Percentiles rank a stretch among this genome's conserved stretches.
These are phyloP conservation scores for Ostrea edulis DNA, from an alignment of 1,140 invertebrate species.

Conservation along the genomic window DNA sequence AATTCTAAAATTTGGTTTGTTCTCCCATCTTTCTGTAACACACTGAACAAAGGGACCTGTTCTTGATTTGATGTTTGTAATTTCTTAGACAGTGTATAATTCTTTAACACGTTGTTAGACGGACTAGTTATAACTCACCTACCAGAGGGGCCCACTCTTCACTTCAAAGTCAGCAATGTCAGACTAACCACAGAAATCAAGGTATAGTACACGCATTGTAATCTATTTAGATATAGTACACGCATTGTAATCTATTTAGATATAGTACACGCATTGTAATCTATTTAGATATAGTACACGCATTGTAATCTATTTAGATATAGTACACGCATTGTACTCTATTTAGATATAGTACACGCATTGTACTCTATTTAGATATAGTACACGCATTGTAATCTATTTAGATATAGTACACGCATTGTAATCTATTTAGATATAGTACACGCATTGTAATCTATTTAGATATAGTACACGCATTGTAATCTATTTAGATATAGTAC, in stretches of 20 bases:
- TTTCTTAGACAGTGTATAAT: neutral
- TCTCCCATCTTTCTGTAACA: too few species aligned
- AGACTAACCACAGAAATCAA: constrained; percentile 81
- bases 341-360: neutral
- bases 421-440: constrained; percentile 73
- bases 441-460: neutral
- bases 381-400: neutral
- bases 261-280: neutral
- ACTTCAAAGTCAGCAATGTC: constrained; percentile 84
- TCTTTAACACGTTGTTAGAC: constrained; percentile 81
- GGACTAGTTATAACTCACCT: constrained; percentile 95
- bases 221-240: too few species aligned
- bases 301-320: neutral
- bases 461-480: constrained; percentile 65
- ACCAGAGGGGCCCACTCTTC: constrained; percentile 96
- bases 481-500: too few species aligned
- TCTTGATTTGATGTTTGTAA: too few species aligned
- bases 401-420: constrained; percentile 66
- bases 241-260: neutral
- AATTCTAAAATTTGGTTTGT: too few species aligned
- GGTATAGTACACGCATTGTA: constrained; percentile 59
- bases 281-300: neutral
- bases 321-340: neutral
- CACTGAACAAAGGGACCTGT: too few species aligned
- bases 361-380: too few species aligned